phyloP scores from a whole-genome alignment of 2,113 vertebrate species.

The Macrotis lagotis region DNA sequence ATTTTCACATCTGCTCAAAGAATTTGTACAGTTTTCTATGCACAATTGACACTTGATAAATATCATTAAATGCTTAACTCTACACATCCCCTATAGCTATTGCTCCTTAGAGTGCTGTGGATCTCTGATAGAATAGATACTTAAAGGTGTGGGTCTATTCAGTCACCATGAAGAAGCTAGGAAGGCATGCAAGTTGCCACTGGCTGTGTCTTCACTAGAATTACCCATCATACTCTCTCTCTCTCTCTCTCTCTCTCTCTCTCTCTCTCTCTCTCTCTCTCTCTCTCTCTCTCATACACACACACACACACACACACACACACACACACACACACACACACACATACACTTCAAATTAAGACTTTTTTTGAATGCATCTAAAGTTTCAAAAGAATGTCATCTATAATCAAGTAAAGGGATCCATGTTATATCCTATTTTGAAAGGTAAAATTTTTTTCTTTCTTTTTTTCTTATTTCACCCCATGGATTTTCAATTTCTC shows the following conservation, averaged over 20 bases:
- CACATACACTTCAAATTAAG: not conserved
- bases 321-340: rapidly evolving
- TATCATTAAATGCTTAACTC: not conserved
- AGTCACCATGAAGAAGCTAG: no score
- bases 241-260: no score
- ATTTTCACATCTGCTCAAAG: not conserved
- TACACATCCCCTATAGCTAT: not conserved
- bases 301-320: no score
- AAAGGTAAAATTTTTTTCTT: not conserved
- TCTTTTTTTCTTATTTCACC: not conserved
- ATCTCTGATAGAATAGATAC: not conserved
- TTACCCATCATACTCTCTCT: not conserved
- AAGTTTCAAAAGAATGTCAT: rapidly evolving
- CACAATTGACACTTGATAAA: not conserved
- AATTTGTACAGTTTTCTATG: not conserved
- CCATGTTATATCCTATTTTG: rapidly evolving
- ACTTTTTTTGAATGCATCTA: not conserved
- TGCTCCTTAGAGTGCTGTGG: not conserved
- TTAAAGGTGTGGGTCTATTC: not conserved
- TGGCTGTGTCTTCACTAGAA: not conserved
- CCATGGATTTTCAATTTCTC: not conserved
- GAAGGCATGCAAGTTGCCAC: rapidly evolving
- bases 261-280: no score
- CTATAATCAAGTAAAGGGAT: not conserved
- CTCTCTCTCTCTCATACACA: no score